These are phyloP conservation scores for Pseudomyrmex cubaensis DNA, from an alignment of 1,140 invertebrate genomes.

Conservation along the genomic window DNA sequence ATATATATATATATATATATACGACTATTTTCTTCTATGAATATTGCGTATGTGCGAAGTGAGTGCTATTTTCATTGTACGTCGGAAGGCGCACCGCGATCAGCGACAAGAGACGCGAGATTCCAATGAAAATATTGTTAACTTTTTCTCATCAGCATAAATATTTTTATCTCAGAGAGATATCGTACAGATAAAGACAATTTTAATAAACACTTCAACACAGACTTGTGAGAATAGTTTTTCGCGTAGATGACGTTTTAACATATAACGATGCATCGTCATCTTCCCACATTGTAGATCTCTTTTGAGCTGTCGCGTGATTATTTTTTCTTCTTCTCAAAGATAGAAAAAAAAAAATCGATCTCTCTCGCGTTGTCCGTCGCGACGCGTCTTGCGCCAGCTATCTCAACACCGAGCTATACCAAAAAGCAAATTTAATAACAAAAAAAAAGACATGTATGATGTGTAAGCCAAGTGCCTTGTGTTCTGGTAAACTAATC, in stretches of 20 bases:
- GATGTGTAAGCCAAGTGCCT: conserved; percentile 85
- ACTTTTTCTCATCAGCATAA: conserved; percentile 20
- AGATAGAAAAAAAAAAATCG: background rate
- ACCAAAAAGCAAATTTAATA: conserved; percentile 73
- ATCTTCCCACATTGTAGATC: conserved; percentile 26
- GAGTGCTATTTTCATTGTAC: conserved; percentile 75
- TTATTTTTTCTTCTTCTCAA: conserved; percentile 1
- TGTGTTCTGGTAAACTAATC: conserved; percentile 85
- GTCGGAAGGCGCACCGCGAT: conserved; percentile 64
- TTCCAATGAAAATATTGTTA: conserved; percentile 14
- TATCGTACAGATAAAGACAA: conserved; percentile 4
- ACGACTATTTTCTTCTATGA: conserved; percentile 83
- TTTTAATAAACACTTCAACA: conserved; percentile 39
- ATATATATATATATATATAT: conserved; percentile 71
- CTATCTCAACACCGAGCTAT: conserved; percentile 79
- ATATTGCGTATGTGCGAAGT: conserved; percentile 79
- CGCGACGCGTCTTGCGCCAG: conserved; percentile 68
- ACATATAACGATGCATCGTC: background rate
- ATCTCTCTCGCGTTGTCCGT: conserved; percentile 40
- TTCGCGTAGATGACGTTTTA: conserved; percentile 8
- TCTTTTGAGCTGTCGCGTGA: conserved; percentile 11
- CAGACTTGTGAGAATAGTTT: background rate
- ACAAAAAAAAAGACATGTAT: conserved; percentile 79
- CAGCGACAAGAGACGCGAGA: conserved; percentile 48
- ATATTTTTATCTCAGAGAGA: conserved; percentile 22